Conservation (phyloP, 2,113 vertebrate species). For the Eurystomus gularis region DNA sequence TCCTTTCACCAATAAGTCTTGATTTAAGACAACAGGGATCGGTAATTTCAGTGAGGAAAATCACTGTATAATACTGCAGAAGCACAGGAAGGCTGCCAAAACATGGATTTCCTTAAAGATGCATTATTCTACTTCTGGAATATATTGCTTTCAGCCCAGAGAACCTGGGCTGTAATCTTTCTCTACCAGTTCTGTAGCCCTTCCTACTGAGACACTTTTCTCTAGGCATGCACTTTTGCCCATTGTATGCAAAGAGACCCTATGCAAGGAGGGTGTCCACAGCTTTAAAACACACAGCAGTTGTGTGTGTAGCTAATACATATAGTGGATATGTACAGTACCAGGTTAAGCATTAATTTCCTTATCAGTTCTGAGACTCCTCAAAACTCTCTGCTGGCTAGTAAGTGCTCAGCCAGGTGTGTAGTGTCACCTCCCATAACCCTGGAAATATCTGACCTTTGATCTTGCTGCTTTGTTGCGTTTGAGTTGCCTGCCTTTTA, state of each 20-base stretch:
- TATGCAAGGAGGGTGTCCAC: neutral
- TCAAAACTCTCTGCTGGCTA: neutral
- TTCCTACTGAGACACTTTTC: neutral
- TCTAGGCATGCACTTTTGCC: neutral
- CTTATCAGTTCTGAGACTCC: neutral
- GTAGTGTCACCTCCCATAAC: neutral
- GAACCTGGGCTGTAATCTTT: neutral
- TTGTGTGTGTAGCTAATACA: neutral
- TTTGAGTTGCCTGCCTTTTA: neutral
- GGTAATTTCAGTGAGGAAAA: neutral
- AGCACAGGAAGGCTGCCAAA: neutral
- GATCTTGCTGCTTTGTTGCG: neutral
- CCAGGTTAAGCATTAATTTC: neutral
- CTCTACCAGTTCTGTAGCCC: neutral
- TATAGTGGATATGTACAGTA: rapidly evolving
- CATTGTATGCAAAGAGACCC: neutral
- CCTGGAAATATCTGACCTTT: neutral
- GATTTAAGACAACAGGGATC: neutral
- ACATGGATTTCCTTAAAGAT: neutral
- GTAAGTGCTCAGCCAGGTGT: neutral
- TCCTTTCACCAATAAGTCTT: neutral
- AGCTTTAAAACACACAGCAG: neutral
- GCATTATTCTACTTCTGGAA: neutral
- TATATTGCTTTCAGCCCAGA: neutral
- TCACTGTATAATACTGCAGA: neutral